A percentile compares a stretch with the other conserved stretches of the same genome.
Conservation (phyloP, 2,797 vertebrate species). For the Microcaecilia unicolor region DNA sequence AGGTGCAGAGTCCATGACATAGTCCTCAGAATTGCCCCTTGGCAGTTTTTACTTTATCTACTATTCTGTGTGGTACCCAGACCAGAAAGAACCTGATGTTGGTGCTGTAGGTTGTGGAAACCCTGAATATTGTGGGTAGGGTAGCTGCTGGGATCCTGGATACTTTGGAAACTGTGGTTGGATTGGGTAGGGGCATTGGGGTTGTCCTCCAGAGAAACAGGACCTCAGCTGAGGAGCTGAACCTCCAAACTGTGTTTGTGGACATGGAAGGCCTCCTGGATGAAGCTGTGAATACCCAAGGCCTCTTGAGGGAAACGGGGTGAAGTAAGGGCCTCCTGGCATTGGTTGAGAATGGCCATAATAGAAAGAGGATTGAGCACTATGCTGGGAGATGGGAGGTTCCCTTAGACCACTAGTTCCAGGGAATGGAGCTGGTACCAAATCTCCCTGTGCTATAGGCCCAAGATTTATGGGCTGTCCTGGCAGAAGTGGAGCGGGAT, state of each 20-base stretch:
- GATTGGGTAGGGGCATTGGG: conserved; percentile 61
- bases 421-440: conserved; percentile 50
- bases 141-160: conserved; percentile 17
- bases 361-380: conserved; percentile 18
- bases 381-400: neutral
- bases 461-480: no score
- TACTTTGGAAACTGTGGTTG: conserved; percentile 61
- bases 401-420: neutral
- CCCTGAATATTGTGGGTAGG: conserved; percentile 22
- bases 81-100: conserved; percentile 39
- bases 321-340: conserved; percentile 12
- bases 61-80: no score
- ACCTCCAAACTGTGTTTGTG: neutral
- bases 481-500: conserved; percentile 15
- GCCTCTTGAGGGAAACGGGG: neutral
- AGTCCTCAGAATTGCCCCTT: no score
- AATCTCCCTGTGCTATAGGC: conserved; percentile 32
- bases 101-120: conserved; percentile 14
- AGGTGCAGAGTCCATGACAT: neutral
- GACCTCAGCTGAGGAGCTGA: conserved; percentile 34
- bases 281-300: neutral
- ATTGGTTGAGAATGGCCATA: no score
- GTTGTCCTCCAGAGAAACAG: conserved; percentile 16
- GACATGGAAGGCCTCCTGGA: neutral
- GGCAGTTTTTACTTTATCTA: neutral